Percentiles rank a stretch among this genome's conserved stretches.
Conservation (phyloP, 2,797 vertebrate species). For the Characodon lateralis region DNA sequence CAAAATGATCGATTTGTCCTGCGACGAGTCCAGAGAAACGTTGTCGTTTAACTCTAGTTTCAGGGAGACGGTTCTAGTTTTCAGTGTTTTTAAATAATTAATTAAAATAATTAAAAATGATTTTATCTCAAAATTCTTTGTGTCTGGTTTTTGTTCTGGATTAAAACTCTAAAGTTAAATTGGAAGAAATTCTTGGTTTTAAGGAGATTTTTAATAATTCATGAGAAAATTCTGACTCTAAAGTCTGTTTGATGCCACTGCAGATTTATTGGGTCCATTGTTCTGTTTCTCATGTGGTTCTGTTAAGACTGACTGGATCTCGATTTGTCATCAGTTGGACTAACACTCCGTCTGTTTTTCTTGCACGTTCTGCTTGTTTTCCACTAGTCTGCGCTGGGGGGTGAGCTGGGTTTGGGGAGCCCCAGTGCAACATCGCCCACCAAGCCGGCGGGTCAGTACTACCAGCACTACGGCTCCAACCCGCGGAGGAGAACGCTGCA, state of each 20-base stretch:
- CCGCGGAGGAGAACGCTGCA: conserved; percentile 90
- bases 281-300: background rate
- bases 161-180: too few species aligned
- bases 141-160: too few species aligned
- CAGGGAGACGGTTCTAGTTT: too few species aligned
- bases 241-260: too few species aligned
- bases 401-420: conserved; percentile 92
- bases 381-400: conserved; percentile 87
- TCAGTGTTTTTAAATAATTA: too few species aligned
- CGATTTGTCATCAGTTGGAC: background rate
- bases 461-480: conserved; percentile 91
- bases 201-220: background rate
- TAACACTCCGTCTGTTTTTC: conserved; percentile 23
- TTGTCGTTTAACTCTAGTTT: too few species aligned
- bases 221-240: background rate
- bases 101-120: too few species aligned
- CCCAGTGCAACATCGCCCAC: conserved; percentile 90
- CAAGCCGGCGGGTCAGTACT: conserved; percentile 93
- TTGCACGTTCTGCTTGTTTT: conserved; percentile 18
- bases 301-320: background rate
- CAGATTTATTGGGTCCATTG: background rate
- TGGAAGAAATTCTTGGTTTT: too few species aligned
- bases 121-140: too few species aligned
- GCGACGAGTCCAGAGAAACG: too few species aligned
- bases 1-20: background rate